Evolutionary conservation across 2,888 invertebrate genomes (phyloP).

Genomic region (Chelonus formosanus): DNA sequence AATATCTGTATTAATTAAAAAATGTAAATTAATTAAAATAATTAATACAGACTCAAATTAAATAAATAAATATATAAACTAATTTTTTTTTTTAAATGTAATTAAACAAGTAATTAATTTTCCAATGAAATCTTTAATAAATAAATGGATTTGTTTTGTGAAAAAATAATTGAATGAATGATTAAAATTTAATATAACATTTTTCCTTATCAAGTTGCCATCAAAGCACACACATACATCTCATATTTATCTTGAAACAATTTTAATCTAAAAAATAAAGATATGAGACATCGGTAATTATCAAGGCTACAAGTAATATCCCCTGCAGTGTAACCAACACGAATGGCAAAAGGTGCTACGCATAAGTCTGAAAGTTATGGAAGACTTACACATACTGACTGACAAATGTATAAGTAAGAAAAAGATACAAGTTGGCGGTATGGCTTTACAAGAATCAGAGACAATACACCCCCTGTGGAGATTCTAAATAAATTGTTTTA

Average conservation of each 20-base stretch:
- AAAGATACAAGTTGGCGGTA: slow-evolving; percentile 41
- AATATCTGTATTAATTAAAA: no score
- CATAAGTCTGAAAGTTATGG: slow-evolving; percentile 44
- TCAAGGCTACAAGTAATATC: slow-evolving; percentile 46
- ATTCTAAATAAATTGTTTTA: slow-evolving; percentile 57
- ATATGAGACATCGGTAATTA: slow-evolving; percentile 58
- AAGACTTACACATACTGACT: slow-evolving; percentile 10
- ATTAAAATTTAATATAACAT: no score
- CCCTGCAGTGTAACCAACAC: slow-evolving; percentile 56
- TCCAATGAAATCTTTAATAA: no score
- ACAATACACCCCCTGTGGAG: slow-evolving; percentile 56
- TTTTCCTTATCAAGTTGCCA: no score
- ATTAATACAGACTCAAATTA: no score
- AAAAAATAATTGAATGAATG: no score
- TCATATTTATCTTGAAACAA: neutral
- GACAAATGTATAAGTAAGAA: slow-evolving; percentile 19
- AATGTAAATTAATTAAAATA: no score
- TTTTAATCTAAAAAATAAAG: slow-evolving; percentile 38
- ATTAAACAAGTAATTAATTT: no score
- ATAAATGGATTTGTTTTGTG: no score
- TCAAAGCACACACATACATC: no score
- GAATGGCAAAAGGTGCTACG: slow-evolving; percentile 59
- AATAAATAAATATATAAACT: no score
- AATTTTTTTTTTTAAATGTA: no score
- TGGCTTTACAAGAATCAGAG: slow-evolving; percentile 48